These are phyloP conservation scores for Setipinna tenuifilis DNA, from an alignment of 2,797 vertebrate species.

Conservation along the genomic window DNA sequence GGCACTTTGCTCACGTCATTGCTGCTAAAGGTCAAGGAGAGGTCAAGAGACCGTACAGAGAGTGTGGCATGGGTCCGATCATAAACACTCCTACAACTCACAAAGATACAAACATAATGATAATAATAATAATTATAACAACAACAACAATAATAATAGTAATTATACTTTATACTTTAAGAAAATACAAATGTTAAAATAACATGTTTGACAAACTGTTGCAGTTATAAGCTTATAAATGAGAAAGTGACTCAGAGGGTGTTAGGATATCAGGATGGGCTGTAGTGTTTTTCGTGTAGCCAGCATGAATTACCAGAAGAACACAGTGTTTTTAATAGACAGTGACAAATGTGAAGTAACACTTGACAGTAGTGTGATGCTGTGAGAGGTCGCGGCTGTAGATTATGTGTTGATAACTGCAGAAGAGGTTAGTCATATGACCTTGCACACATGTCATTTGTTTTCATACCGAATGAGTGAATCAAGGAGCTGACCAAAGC, in stretches of 20 bases:
- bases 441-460: not conserved
- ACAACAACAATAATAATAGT: no score
- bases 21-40: not conserved
- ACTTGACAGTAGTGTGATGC: not conserved
- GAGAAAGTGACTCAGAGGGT: no score
- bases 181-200: no score
- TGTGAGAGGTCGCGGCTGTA: not conserved
- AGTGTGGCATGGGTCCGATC: not conserved
- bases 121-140: not conserved
- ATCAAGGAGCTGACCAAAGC: not conserved
- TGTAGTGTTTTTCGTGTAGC: no score
- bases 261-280: no score
- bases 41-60: not conserved
- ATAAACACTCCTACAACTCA: not conserved
- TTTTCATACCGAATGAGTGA: not conserved
- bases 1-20: conserved; percentile 10
- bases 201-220: no score
- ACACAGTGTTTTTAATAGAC: not conserved
- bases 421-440: not conserved
- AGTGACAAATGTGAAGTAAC: not conserved
- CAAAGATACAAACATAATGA: not conserved
- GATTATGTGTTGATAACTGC: not conserved
- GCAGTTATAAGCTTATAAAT: no score
- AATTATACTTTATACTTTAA: no score
- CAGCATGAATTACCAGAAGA: no score